Evolutionary conservation across 92 coral and sea anemone genomes (phyloP).

Genomic region (Actinostola sp.): DNA sequence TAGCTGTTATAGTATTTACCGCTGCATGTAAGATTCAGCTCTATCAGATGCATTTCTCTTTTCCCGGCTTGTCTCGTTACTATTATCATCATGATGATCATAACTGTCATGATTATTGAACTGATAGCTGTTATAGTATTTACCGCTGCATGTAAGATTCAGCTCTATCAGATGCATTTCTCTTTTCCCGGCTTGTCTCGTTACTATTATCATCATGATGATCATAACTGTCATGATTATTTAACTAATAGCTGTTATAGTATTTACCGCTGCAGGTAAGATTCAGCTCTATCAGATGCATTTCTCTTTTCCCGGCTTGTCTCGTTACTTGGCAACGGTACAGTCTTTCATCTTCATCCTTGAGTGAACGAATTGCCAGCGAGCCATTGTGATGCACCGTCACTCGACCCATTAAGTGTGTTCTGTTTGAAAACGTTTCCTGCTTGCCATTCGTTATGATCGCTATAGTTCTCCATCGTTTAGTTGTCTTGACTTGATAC

Average conservation of each 20-base stretch:
- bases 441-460: background rate
- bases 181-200: background rate
- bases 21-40: slow-evolving; percentile 12
- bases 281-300: background rate
- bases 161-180: background rate
- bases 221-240: too few species aligned
- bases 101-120: too few species aligned
- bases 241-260: too few species aligned
- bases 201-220: too few species aligned
- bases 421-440: background rate
- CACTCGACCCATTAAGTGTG: slow-evolving; percentile 7
- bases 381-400: slow-evolving; percentile 4
- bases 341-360: slow-evolving; percentile 9
- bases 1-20: slow-evolving; percentile 3
- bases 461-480: background rate
- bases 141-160: slow-evolving; percentile 13
- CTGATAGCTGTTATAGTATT: too few species aligned
- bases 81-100: too few species aligned
- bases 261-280: slow-evolving; percentile 12
- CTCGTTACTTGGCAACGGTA: slow-evolving; percentile 9
- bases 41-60: background rate
- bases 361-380: slow-evolving; percentile 1
- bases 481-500: background rate
- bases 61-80: background rate
- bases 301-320: background rate